These are phyloP conservation scores for Myotis planiceps DNA, from an alignment of 2,797 vertebrate genomes.

Conservation along the genomic window DNA sequence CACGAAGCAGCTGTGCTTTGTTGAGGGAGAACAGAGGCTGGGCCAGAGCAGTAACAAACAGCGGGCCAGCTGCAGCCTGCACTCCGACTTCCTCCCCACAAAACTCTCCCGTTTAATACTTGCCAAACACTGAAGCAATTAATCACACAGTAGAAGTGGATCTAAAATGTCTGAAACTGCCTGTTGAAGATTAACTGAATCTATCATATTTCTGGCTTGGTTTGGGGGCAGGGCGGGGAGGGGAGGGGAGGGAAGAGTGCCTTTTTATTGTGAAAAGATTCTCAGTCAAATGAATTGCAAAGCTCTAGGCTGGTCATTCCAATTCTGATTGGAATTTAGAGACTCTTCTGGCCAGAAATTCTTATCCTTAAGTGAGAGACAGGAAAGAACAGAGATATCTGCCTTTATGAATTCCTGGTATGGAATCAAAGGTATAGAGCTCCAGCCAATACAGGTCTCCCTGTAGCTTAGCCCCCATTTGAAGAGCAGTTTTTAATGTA, in stretches of 20 bases:
- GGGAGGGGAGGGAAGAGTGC: constrained; percentile 29
- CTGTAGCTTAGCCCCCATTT: background rate
- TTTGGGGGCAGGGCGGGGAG: constrained; percentile 14
- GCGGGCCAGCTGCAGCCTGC: constrained; percentile 86
- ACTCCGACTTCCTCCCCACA: constrained; percentile 82
- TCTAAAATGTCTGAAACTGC: constrained; percentile 84
- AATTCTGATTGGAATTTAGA: constrained; percentile 48
- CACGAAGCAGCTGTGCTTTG: constrained; percentile 85
- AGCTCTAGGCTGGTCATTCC: constrained; percentile 72
- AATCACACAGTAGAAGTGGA: constrained; percentile 85
- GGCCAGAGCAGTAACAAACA: constrained; percentile 78
- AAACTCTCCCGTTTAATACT: constrained; percentile 79
- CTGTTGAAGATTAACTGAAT: constrained; percentile 83
- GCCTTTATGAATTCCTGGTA: constrained; percentile 20
- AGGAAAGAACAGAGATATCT: background rate
- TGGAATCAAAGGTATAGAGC: constrained; percentile 17
- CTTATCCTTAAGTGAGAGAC: constrained; percentile 35
- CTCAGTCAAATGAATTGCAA: constrained; percentile 66
- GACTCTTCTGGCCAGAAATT: constrained; percentile 63
- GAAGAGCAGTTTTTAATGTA: constrained; percentile 30
- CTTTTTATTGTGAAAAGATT: constrained; percentile 58
- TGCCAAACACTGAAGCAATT: constrained; percentile 86
- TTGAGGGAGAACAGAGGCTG: constrained; percentile 63
- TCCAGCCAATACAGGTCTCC: constrained; percentile 40
- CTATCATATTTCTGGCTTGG: constrained; percentile 80